Percentiles rank a stretch among this genome's conserved stretches.
Conservation (phyloP, 35 echinoderm and acorn worm genomes). For the Strongylocentrotus purpuratus region DNA sequence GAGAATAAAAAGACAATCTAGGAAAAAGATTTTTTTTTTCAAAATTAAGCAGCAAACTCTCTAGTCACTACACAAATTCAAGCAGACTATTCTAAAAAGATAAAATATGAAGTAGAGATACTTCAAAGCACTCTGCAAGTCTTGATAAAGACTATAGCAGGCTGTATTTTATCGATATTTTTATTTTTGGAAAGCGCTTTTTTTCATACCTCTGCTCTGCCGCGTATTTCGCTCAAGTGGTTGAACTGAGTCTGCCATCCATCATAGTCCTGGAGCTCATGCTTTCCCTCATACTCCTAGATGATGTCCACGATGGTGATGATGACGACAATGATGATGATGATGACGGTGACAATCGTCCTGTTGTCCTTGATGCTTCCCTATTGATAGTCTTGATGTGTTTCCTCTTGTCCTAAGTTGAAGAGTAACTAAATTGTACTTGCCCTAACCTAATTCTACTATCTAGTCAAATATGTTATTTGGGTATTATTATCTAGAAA, state of each 20-base stretch:
- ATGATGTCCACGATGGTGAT: no score
- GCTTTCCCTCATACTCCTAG: no score
- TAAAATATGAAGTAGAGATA: not conserved
- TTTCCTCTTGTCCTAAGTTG: no score
- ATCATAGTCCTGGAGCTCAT: not conserved
- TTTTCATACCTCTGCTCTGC: not conserved
- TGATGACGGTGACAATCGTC: no score
- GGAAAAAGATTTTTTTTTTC: not conserved
- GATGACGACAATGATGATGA: no score
- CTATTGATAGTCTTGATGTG: no score
- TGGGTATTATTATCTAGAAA: no score
- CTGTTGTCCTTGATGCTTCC: no score
- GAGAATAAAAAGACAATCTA: not conserved
- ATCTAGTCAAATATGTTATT: no score
- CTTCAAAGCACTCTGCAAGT: not conserved
- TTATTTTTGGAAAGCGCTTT: not conserved
- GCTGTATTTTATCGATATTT: not conserved
- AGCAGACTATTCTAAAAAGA: not conserved
- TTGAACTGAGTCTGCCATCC: not conserved
- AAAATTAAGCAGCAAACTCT: not conserved
- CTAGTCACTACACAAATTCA: not conserved
- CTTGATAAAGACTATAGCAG: not conserved
- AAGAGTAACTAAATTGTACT: no score
- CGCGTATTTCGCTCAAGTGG: no score
- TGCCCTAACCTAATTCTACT: no score